A percentile compares a stretch with the other conserved stretches of the same genome.
phyloP scores from a whole-genome alignment of 2,113 vertebrate species.

The Pandion haliaetus region DNA sequence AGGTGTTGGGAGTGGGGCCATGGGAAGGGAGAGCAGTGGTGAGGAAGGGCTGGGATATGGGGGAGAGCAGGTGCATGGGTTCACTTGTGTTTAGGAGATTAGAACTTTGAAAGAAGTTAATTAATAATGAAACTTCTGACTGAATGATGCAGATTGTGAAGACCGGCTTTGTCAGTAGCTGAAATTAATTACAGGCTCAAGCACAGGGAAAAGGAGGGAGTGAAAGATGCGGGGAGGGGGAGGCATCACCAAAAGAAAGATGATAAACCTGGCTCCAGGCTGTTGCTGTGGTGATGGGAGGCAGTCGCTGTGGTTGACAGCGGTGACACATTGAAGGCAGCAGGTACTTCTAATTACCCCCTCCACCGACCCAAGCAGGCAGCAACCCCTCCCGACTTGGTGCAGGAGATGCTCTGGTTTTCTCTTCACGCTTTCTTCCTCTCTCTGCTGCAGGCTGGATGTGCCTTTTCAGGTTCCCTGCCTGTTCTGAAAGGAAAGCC shows the following conservation, averaged over 20 bases:
- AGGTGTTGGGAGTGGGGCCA: accelerated
- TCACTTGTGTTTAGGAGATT: slow-evolving; percentile 68
- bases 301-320: background rate
- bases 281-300: slow-evolving; percentile 63
- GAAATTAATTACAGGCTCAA: slow-evolving; percentile 76
- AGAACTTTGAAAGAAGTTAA: slow-evolving; percentile 76
- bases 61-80: background rate
- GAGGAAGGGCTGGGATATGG: background rate
- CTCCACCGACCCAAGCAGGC: background rate
- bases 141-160: slow-evolving; percentile 59
- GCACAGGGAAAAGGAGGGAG: slow-evolving; percentile 19
- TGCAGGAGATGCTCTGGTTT: background rate
- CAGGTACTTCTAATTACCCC: slow-evolving; percentile 47
- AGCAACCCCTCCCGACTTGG: background rate
- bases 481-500: background rate
- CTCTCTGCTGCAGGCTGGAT: background rate
- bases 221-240: background rate
- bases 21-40: background rate
- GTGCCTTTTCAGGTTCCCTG: background rate
- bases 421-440: background rate
- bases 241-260: slow-evolving; percentile 7
- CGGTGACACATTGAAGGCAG: background rate
- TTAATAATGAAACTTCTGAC: slow-evolving; percentile 71
- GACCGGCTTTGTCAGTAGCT: slow-evolving; percentile 66
- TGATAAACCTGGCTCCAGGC: slow-evolving; percentile 57